Base-by-base conservation (phyloP, 1,140 invertebrate species). In the Wasmannia auropunctata region DNA sequence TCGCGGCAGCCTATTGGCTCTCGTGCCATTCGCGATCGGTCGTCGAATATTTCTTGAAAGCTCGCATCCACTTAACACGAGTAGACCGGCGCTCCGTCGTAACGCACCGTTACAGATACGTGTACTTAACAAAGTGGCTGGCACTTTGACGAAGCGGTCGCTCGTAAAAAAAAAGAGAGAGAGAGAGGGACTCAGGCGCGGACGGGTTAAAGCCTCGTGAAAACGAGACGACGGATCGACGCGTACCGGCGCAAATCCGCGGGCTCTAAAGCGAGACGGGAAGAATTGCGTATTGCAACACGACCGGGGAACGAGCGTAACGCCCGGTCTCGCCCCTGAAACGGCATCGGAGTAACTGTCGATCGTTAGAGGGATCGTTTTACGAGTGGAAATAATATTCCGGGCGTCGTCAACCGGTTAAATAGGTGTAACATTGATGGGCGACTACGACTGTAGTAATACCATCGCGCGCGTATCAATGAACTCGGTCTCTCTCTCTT, bases 351-450 rank as follows among this genome's bases (percentile, higher is more conserved):
- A 91, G 77, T 85, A 88, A 90, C 60, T 62, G 91, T 86, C 89
- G 89, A 90, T 90, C 87, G 86, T 88, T 89, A 22, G 70, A 31
- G 58, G 84, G 63, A 88, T 86, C 87, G 51, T 75, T 91, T 91
- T 89, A 92, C 54, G 86, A 80, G 75, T 86, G 76, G 86, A 90
- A 92, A 88, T 91, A 86, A 90, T 90, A 87, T 88, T 86, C 77
- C 63, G 34, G 67, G 76, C 76, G 31, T 58, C 70, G 85, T 80
- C 74, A 79, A 58, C 62, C 43, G 76, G 85, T 90, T 91, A 91
- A 91, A 90, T 90, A 83, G 56, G 65, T 90, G 86, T 90, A 89
- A 91, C 85, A 63, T 88, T 89, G 65, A 91, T 89, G 84, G 77
- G 72, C n/a, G 22, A 70, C 37, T 67, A 34, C n/a, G 16, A 70